Percentiles rank a stretch among this genome's conserved stretches.
Evolutionary conservation across 2,888 invertebrate genomes (phyloP).

Genomic region (Zele albiditarsus): DNA sequence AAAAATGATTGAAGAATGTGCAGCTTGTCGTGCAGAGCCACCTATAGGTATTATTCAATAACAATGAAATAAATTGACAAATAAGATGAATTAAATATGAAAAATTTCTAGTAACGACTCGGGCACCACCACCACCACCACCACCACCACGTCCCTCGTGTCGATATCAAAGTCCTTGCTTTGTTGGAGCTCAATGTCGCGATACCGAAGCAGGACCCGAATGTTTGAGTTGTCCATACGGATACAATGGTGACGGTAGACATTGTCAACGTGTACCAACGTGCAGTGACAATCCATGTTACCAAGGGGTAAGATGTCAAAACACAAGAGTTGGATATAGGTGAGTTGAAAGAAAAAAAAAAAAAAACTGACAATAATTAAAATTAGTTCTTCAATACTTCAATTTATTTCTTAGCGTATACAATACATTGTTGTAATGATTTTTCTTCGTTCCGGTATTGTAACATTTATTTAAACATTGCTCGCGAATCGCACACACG

Average conservation of each 20-base stretch:
- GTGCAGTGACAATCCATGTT: slow-evolving; percentile 81
- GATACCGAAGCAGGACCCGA: slow-evolving; percentile 81
- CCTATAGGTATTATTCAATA: slow-evolving; percentile 54
- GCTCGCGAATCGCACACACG: slow-evolving; percentile 15
- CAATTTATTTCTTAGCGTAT: no score
- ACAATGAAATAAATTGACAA: slow-evolving; percentile 34
- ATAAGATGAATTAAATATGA: slow-evolving; percentile 12
- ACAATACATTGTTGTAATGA: no score
- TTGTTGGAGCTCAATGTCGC: slow-evolving; percentile 79
- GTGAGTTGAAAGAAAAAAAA: slow-evolving; percentile 49
- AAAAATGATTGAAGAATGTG: slow-evolving; percentile 85
- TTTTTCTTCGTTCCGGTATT: not conserved
- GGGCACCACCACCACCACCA: slow-evolving; percentile 37
- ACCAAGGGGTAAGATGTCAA: slow-evolving; percentile 73
- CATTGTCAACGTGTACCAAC: slow-evolving; percentile 81
- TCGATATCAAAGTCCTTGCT: slow-evolving; percentile 65
- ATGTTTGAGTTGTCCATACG: slow-evolving; percentile 85
- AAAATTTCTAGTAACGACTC: not conserved
- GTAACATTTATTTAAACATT: not conserved
- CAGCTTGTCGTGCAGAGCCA: slow-evolving; percentile 75
- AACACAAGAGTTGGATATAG: slow-evolving; percentile 67
- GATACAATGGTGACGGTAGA: slow-evolving; percentile 84
- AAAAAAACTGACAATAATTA: slow-evolving; percentile 15
- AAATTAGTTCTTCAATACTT: not conserved
- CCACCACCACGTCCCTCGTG: slow-evolving; percentile 61